Base-by-base conservation (phyloP, 2,113 vertebrate species). In the Neodontobutis hainanensis region DNA sequence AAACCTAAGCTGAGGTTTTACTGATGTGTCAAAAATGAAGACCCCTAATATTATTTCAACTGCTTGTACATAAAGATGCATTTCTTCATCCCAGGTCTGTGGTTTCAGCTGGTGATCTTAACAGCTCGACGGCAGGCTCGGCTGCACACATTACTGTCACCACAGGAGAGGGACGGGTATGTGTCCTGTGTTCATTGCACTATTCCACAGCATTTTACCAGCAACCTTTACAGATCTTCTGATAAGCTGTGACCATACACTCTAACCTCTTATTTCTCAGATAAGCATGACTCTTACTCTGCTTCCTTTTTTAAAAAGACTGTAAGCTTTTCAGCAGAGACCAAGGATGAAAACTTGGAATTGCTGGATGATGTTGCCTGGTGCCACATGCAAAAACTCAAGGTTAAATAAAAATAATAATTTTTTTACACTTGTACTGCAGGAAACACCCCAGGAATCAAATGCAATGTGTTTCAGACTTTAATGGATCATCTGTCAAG, bases 251-350 rank as follows among this genome's bases (percentile, higher is more conserved):
- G 19, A 27, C 19, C 19, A 3, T 27, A 27, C 1, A 27, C 19
- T 27, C 1, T 27, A n/a, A n/a, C n/a, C n/a, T n/a, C n/a, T 27
- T 27, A 27, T 27, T 27, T 27, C 19, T 27, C 19, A 27, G 19
- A 27, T 27, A 27, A 27, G 19, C 19, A 27, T 27, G 19, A 46
- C 9, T 45, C 10, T 57, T 38, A n/a, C 6, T 2, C n/a, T 42
- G 2, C 34, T 43, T 27, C n/a, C 5, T 46, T 11, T 11, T 0
- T 19, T n/a, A n/a, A n/a, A n/a, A n/a, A 89, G 87, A 55, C 70
- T 0, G 2, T 89, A 5, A 77, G 75, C 27, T 84, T 90, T 45
- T 90, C 89, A 35, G 87, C 87, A 34, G 87, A 89, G 53, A 87
- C 64, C 9, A 84, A 87, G 34, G 70, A 85, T 11, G 70, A 85